Base-by-base conservation (phyloP, 1,140 invertebrate genomes). In the Lordiphosa mommai region DNA sequence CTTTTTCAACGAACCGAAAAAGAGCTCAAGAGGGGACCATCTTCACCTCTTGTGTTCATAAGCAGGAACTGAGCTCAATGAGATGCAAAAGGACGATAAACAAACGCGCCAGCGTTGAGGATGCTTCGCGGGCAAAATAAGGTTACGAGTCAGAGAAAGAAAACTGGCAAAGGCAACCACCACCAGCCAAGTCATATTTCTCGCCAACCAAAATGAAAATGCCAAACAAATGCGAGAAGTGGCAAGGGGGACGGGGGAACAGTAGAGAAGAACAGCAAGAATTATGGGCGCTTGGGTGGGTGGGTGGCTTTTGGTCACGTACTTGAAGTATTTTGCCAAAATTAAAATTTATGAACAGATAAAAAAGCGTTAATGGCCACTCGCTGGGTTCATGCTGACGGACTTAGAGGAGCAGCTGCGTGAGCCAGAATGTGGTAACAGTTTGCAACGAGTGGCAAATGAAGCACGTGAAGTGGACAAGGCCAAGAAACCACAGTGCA, bases 331-430 rank as follows among this genome's bases (percentile, higher is more conserved):
- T 82, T 82, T 82, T 76, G 76, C 67, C 66, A 76, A 82, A 82
- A 82, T 82, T 82, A 82, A 82, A 84, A 82, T 82, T 82, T 82
- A 82, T 82, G 76, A 82, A 82, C 67, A 82, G 77, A 82, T 82
- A 84, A 84, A 82, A 82, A 84, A 68, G 77, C 76, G 76, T 82
- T 82, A 84, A 82, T 82, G 77, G 76, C 57, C 67, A 67, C 76
- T 84, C 70, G 71, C 55, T 50, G 61, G 58, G 65, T 65, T 79
- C 73, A 79, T 48, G 47, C 43, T 30, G 46, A 29, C 17, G 29
- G 34, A 20, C 16, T 27, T 3, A 32, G 23, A 36, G 29, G 8
- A 13, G 16, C 8, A 8, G 8, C 17, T 4, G 33, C 37, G 53
- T 58, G 43, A 51, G 37, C 41, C 41, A 55, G 56, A 59, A 40